Percentiles rank a stretch among this genome's conserved stretches.
phyloP scores from a whole-genome alignment of 2,797 vertebrate species.

The Rhinoraja longicauda region DNA sequence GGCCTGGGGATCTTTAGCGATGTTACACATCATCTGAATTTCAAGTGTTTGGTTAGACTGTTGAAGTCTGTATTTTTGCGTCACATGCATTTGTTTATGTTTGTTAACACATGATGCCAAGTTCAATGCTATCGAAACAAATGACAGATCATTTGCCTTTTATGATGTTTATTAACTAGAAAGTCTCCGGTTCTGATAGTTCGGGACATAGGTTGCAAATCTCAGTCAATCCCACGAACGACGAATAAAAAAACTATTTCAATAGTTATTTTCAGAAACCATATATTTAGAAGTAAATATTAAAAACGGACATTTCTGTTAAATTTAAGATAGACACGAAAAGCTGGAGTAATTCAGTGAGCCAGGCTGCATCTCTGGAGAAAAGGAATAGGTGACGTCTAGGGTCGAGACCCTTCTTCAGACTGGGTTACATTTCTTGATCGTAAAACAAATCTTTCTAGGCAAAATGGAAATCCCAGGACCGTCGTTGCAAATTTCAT shows the following conservation, averaged over 20 bases:
- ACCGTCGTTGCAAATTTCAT: neutral
- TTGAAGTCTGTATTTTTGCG: neutral
- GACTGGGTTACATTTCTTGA: too few relatives aligned
- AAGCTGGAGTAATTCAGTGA: too few relatives aligned
- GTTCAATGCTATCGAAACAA: neutral
- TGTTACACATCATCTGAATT: constrained; percentile 11
- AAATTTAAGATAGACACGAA: neutral
- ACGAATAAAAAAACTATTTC: neutral
- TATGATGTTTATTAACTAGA: neutral
- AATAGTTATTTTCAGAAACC: too few relatives aligned
- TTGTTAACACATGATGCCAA: neutral
- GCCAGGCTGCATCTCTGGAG: too few relatives aligned
- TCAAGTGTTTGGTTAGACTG: neutral
- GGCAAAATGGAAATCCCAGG: neutral
- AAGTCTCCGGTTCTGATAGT: neutral
- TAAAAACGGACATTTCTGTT: neutral
- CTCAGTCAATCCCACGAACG: neutral
- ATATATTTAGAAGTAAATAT: neutral
- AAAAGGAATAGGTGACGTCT: too few relatives aligned
- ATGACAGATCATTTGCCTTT: neutral
- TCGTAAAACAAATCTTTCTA: neutral
- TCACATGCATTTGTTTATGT: neutral
- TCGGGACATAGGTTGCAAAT: neutral
- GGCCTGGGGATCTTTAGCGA: neutral
- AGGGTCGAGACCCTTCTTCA: too few relatives aligned